Evolutionary conservation across 2,797 vertebrate genomes (phyloP), one percentile per base, ranked within the genome.

Genomic region (Spheniscus humboldti): DNA sequence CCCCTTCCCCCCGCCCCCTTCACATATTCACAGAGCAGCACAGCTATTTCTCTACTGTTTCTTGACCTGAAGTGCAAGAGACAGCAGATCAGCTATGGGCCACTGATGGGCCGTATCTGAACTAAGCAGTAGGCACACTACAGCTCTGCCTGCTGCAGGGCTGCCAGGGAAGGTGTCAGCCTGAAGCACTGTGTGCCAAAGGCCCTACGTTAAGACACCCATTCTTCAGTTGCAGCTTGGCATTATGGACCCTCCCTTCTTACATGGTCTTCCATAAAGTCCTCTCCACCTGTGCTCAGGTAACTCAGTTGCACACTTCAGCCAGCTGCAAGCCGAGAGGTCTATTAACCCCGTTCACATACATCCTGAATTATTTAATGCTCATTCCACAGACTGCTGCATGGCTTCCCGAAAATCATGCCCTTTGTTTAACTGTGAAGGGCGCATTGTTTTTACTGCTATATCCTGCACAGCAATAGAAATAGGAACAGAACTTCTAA

Each of bases 1-100:
- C 11, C 25, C 18, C 18, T 19, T 13, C 5, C 3, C 18, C 10
- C 3, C 5, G 3, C 3, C 4, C 1, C 25, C 13, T 50, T 79
- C 35, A 39, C 0, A 0, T 68, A 30, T 33, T 64, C 37, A 19
- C 11, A 60, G 27, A 16, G 7, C 31, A 86, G 41, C n/a, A 35
- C 23, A 64, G 20, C 11, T 52, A 33, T 86, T 78, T 82, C 8
- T 73, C 57, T 63, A 4, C 59, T 68, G 5, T 41, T 75, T 79
- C 63, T 79, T 76, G 35, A 30, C 41, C 18, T 8, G 6, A 37
- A 23, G 9, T 6, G 10, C 20, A 57, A 37, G 30, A 41, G 23
- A 31, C 15, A 64, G 18, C 14, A 57, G 22, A 63, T 52, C 33
- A 31, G 33, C 9, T 31, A 2, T 39, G 23, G 24, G 27, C 35